Percentiles rank a stretch among this genome's conserved stretches.
phyloP scores from a whole-genome alignment of 2,113 vertebrate species.

The Castor canadensis region DNA sequence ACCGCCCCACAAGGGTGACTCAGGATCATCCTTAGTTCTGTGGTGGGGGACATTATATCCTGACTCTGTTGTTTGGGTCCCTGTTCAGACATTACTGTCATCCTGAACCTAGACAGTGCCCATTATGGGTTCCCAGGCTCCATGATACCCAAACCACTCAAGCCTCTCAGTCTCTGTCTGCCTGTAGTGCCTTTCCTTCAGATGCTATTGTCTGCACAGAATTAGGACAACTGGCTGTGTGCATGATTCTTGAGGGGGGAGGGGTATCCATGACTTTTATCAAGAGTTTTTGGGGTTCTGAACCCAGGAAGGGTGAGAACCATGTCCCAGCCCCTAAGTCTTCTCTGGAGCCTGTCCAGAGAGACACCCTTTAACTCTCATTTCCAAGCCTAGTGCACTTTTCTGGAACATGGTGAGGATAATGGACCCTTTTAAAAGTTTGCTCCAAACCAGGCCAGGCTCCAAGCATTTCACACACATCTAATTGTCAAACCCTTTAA shows the following conservation, averaged over 20 bases:
- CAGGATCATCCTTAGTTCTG: background rate
- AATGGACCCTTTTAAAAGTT: background rate
- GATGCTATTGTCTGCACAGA: background rate
- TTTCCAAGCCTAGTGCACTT: background rate
- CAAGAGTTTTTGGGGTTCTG: background rate
- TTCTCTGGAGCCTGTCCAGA: background rate
- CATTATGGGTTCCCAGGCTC: background rate
- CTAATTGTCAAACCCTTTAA: background rate
- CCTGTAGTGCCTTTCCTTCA: background rate
- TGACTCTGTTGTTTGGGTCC: background rate
- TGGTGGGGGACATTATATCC: too few species aligned
- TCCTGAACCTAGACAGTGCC: background rate
- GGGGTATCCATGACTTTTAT: background rate
- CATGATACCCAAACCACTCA: background rate
- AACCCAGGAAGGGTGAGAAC: background rate
- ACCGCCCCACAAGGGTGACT: background rate
- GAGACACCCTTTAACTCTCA: background rate
- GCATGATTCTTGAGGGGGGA: background rate
- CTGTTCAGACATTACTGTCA: background rate
- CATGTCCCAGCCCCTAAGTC: background rate
- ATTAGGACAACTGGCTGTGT: background rate
- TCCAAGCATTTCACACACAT: background rate
- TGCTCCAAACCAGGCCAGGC: background rate
- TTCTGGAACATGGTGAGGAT: fast-evolving
- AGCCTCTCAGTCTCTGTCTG: background rate